Conservation (phyloP, 2,113 vertebrate genomes). For the Alligator sinensis region DNA sequence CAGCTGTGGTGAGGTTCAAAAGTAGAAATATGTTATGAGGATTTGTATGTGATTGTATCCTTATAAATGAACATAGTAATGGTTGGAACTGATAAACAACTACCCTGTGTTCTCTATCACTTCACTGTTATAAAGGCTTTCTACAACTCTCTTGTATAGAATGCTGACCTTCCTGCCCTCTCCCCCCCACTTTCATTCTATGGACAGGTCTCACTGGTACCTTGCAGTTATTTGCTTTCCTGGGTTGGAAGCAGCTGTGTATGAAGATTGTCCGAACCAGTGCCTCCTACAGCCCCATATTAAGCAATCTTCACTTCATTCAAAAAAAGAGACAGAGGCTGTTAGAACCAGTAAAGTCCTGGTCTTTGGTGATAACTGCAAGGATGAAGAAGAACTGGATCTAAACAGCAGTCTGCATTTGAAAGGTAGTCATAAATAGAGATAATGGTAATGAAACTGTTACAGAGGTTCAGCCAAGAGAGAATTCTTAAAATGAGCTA, state of each 20-base stretch:
- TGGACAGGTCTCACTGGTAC: conserved; percentile 94
- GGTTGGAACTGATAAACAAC: rapidly evolving
- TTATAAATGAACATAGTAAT: background rate
- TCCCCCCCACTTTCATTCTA: background rate
- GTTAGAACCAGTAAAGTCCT: conserved; percentile 17
- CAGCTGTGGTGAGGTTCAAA: background rate
- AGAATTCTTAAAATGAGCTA: background rate
- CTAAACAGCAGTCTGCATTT: conserved; percentile 13
- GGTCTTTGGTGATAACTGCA: conserved; percentile 23
- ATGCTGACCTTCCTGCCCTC: rapidly evolving
- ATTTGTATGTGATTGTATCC: background rate
- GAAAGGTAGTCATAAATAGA: conserved; percentile 14
- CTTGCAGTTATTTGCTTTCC: conserved; percentile 96
- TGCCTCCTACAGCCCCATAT: background rate
- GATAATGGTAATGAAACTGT: background rate
- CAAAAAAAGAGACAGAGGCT: conserved; percentile 24
- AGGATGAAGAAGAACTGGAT: conserved; percentile 21
- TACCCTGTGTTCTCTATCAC: background rate
- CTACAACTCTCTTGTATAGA: background rate
- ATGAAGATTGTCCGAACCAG: conserved; percentile 73
- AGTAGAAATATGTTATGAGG: background rate
- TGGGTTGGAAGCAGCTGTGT: conserved; percentile 84
- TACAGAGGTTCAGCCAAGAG: background rate
- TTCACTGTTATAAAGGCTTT: background rate
- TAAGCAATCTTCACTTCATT: conserved; percentile 14